These are phyloP conservation scores for Agriopis marginaria DNA, from an alignment of 2,888 invertebrate genomes.

Conservation along the genomic window DNA sequence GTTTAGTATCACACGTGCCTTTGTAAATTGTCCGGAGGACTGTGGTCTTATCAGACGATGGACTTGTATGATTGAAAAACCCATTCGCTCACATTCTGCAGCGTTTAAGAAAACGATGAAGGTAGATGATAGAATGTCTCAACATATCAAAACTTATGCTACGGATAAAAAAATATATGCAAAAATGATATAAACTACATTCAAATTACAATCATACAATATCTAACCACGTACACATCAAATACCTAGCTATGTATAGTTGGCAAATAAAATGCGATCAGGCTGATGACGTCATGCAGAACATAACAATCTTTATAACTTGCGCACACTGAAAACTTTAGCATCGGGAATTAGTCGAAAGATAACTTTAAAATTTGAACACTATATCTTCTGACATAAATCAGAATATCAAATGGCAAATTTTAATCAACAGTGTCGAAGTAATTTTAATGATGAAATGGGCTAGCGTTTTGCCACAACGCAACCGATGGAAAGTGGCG, in stretches of 20 bases:
- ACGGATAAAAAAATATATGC: neutral
- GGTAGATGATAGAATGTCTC: neutral
- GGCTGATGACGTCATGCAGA: slow-evolving; percentile 56
- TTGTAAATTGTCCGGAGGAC: too few relatives aligned
- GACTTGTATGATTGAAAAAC: too few relatives aligned
- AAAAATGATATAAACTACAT: slow-evolving; percentile 14
- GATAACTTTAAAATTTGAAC: neutral
- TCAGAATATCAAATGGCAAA: neutral
- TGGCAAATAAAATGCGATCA: slow-evolving; percentile 69
- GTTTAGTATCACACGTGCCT: too few relatives aligned
- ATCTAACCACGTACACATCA: slow-evolving; percentile 40
- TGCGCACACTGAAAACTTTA: slow-evolving; percentile 15
- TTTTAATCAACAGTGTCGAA: neutral
- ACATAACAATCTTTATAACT: slow-evolving; percentile 23
- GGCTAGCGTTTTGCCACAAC: too few relatives aligned
- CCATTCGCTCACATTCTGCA: too few relatives aligned
- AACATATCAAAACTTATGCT: neutral
- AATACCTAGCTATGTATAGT: slow-evolving; percentile 26
- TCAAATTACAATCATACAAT: slow-evolving; percentile 21
- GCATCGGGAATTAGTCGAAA: slow-evolving; percentile 4
- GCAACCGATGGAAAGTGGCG: too few relatives aligned
- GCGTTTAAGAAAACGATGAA: too few relatives aligned
- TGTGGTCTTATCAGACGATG: too few relatives aligned
- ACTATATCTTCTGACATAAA: neutral
- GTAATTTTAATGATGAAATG: neutral